Conservation (phyloP, 1,140 invertebrate genomes). For the Chymomyza costata region DNA sequence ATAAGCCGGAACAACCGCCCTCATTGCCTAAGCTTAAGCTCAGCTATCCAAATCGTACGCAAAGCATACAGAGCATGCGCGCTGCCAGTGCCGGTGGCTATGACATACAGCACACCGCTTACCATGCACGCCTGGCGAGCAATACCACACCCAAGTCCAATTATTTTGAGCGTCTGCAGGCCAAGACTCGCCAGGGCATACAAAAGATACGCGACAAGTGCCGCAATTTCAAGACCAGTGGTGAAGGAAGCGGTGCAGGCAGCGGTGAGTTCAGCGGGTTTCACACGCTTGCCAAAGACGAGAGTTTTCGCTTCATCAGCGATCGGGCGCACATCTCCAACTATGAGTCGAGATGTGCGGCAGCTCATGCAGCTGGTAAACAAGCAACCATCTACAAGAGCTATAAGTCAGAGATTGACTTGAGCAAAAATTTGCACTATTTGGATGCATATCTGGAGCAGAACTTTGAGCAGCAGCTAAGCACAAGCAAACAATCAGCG, state of each 20-base stretch:
- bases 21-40: slow-evolving; percentile 67
- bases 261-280: slow-evolving; percentile 58
- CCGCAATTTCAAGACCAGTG: slow-evolving; percentile 59
- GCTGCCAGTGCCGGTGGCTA: slow-evolving; percentile 44
- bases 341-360: slow-evolving; percentile 58
- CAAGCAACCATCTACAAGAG: slow-evolving; percentile 73
- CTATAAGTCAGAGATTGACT: slow-evolving; percentile 74
- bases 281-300: slow-evolving; percentile 61
- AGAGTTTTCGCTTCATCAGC: slow-evolving; percentile 71
- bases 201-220: slow-evolving; percentile 71
- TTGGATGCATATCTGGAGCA: slow-evolving; percentile 70
- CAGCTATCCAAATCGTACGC: slow-evolving; percentile 67
- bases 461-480: slow-evolving; percentile 63
- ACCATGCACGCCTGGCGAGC: slow-evolving; percentile 25
- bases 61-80: slow-evolving; percentile 63
- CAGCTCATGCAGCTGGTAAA: slow-evolving; percentile 32
- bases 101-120: slow-evolving; percentile 53
- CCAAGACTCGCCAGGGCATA: slow-evolving; percentile 63
- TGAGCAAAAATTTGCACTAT: slow-evolving; percentile 73
- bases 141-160: slow-evolving; percentile 46
- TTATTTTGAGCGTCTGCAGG: slow-evolving; percentile 67
- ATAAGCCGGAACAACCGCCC: slow-evolving; percentile 41
- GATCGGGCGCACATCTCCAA: slow-evolving; percentile 59
- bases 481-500: slow-evolving; percentile 45
- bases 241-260: slow-evolving; percentile 8